Evolutionary conservation across 1,140 invertebrate genomes (phyloP), one percentile per base, ranked within the genome.

Genomic region (Papilio aristodemus): DNA sequence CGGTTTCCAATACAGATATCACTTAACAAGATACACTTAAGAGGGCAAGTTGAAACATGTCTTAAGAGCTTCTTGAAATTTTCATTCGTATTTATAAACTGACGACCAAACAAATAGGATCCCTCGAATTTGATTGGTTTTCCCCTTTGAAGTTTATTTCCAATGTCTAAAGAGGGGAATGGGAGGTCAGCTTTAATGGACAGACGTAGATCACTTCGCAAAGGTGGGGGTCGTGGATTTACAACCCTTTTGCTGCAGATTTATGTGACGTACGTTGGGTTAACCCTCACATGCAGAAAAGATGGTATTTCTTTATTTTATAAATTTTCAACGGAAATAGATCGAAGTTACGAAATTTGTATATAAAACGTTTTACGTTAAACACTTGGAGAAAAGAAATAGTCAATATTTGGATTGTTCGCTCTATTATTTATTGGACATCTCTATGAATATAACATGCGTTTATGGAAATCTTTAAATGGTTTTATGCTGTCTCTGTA

Each of bases 231-330:
- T 79, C 66, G 63, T 74, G 81, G 79, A 90, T 90, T 90, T 90
- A 90, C 86, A 87, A 90, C 87, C 86, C 86, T 87, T 87, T 85
- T 66, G 67, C 60, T 71, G 72, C 81, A 84, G 83, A 90, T 90
- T 90, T 90, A 90, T 88, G 84, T 79, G 73, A 54, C 81, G 79
- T 77, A 75, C 71, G 71, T 67, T 75, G 70, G 75, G 71, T 77
- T 77, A 85, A 84, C 84, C 84, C 83, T 76, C 80, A 78, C 80
- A 85, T 85, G 84, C 85, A 85, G 83, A 84, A 83, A 81, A 84
- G 85, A 86, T 88, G 84, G 77, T 67, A 79, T 88, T 90, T 86
- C 84, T 86, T 87, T 79, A 77, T 79, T 86, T 86, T 87, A 87
- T 86, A 86, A 87, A 87, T 88, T 79, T 80, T 76, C 68, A 68